Evolutionary conservation across 2,888 invertebrate species (phyloP), one percentile per base, ranked within the genome.

Genomic region (Julus scanicus): DNA sequence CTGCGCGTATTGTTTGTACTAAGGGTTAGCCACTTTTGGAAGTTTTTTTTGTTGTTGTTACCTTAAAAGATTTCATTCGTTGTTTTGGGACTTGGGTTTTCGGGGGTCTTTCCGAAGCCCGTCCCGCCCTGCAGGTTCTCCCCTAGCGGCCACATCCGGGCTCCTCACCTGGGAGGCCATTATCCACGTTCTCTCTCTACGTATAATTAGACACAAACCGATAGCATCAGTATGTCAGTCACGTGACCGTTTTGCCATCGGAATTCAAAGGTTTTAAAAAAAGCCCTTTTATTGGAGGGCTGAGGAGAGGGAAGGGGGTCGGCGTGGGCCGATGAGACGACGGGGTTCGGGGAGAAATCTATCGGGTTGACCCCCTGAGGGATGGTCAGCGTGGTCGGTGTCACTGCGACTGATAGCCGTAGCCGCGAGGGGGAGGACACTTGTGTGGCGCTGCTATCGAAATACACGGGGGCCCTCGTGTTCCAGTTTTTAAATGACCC

Each of bases 121-220:
- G 63, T n/a, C 63, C 63, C 20, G 63, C 20, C 63, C 63, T 20
- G n/a, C 20, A 63, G 63, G 63, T 63, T 63, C 63, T 63, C 63
- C 63, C n/a, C 63, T 63, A 63, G 63, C 20, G 63, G 63, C 63
- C 63, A 63, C 63, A 63, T 63, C 63, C 63, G 63, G 63, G 63
- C 63, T 63, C 63, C 63, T 63, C 63, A 63, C 63, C 63, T 63
- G 63, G 63, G 63, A 63, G 63, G 63, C 63, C 63, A 63, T 63
- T 63, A 63, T 63, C 63, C 63, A 63, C 63, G 63, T 63, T 63
- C 63, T 17, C 63, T 63, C 63, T 63, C 63, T 63, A 63, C 63
- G 63, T 63, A 63, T 63, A 63, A 63, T 63, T 63, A 63, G 63
- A 63, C 63, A 63, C 63, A 63, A 63, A 63, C 63, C 63, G 63